These are phyloP conservation scores for Ictidomys tridecemlineatus DNA, from an alignment of 2,113 vertebrate genomes.

Conservation along the genomic window DNA sequence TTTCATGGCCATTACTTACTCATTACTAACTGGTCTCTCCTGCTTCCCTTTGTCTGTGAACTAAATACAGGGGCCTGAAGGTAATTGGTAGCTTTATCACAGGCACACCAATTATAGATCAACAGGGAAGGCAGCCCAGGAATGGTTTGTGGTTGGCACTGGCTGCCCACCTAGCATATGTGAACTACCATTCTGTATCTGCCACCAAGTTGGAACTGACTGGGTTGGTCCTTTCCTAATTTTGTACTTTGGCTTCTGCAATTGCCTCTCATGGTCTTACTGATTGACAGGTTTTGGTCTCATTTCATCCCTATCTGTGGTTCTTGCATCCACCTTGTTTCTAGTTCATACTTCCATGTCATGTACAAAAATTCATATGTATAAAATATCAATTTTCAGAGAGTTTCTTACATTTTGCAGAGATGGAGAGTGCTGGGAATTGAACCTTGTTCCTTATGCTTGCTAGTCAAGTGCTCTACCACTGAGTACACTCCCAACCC, in stretches of 20 bases:
- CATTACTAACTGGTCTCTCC: slow-evolving; percentile 75
- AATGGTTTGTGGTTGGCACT: slow-evolving; percentile 61
- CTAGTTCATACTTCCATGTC: not conserved
- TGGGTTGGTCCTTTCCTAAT: not conserved
- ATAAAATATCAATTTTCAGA: not conserved
- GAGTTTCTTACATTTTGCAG: not conserved
- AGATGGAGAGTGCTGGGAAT: not conserved
- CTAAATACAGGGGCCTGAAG: slow-evolving; percentile 70
- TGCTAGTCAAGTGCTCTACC: not conserved
- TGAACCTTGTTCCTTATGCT: not conserved
- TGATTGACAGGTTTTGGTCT: not conserved
- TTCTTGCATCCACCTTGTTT: not conserved
- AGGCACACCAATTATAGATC: slow-evolving; percentile 63
- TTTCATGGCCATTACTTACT: slow-evolving; percentile 73
- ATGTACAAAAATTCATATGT: not conserved
- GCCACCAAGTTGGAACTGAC: not conserved
- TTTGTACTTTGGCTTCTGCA: not conserved
- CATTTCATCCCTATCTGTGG: not conserved
- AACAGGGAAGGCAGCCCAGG: slow-evolving; percentile 53
- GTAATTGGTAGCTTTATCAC: slow-evolving; percentile 71
- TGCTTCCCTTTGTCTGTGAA: slow-evolving; percentile 77
- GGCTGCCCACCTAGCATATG: slow-evolving; percentile 51
- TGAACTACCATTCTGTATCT: not conserved
- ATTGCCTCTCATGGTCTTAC: not conserved
- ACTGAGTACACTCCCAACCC: not conserved